Evolutionary conservation across 2,888 invertebrate species (phyloP).

Genomic region (Leptinotarsa rubiginosa): DNA sequence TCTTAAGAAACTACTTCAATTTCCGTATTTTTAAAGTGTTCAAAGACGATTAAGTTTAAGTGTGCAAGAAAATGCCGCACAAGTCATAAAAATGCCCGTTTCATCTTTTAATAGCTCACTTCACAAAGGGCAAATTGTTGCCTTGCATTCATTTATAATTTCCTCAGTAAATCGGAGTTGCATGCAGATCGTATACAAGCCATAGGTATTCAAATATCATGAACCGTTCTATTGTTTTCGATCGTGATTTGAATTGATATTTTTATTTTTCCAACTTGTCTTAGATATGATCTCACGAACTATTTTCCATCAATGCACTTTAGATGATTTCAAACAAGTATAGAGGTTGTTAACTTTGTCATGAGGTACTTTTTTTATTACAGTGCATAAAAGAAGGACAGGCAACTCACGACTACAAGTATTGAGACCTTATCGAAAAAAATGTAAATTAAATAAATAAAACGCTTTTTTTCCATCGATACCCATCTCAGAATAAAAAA

Average conservation of each 20-base stretch:
- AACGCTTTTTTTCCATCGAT: too few relatives aligned
- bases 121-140: constrained; percentile 29
- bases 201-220: neutral
- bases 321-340: neutral
- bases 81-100: constrained; percentile 22
- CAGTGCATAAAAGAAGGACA: too few relatives aligned
- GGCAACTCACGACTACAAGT: too few relatives aligned
- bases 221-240: neutral
- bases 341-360: neutral
- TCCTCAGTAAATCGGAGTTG: constrained; percentile 10
- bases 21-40: constrained; percentile 14
- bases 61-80: neutral
- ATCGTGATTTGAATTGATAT: neutral
- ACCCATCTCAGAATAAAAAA: too few relatives aligned
- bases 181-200: neutral
- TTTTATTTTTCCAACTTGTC: neutral
- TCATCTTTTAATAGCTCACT: constrained; percentile 26
- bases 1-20: neutral
- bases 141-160: constrained; percentile 7
- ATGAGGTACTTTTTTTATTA: neutral
- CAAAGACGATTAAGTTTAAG: constrained; percentile 4
- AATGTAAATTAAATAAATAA: too few relatives aligned
- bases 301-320: neutral
- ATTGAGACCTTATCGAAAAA: too few relatives aligned
- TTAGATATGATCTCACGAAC: neutral